Percentiles rank a stretch among this genome's conserved stretches.
These are phyloP conservation scores for Trichonephila clavipes DNA, from an alignment of 1,140 invertebrate genomes.

Conservation along the genomic window DNA sequence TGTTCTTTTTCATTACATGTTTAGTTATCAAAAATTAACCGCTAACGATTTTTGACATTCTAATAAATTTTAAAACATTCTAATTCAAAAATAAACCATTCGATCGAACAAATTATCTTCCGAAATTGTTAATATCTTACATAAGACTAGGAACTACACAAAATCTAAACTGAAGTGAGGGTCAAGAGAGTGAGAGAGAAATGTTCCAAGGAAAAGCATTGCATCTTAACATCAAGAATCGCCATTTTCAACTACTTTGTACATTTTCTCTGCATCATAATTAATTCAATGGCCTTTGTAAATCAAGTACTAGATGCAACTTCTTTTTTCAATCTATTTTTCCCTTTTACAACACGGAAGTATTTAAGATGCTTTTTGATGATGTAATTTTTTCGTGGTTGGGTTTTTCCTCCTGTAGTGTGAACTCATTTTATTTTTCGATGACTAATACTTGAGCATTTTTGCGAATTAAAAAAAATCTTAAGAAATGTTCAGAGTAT, in stretches of 20 bases:
- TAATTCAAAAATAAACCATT: no score
- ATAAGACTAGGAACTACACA: no score
- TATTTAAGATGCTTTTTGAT: background rate
- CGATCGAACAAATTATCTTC: no score
- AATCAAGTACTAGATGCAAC: background rate
- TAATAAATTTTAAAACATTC: no score
- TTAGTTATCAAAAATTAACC: no score
- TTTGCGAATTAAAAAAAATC: background rate
- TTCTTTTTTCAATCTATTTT: background rate
- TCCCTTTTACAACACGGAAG: conserved; percentile 6
- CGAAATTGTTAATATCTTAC: no score
- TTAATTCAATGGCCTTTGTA: background rate
- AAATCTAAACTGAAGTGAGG: no score
- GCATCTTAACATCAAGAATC: no score
- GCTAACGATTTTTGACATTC: no score
- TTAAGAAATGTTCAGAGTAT: background rate
- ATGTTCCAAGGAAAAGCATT: no score
- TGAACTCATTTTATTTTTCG: background rate
- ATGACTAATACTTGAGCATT: background rate
- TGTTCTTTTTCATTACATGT: no score
- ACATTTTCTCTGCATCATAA: background rate
- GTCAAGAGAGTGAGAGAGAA: no score
- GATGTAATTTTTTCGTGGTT: background rate
- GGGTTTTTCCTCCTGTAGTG: background rate
- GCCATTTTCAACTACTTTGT: background rate